Evolutionary conservation across 2,113 vertebrate species (phyloP).

Genomic region (Cynocephalus volans): DNA sequence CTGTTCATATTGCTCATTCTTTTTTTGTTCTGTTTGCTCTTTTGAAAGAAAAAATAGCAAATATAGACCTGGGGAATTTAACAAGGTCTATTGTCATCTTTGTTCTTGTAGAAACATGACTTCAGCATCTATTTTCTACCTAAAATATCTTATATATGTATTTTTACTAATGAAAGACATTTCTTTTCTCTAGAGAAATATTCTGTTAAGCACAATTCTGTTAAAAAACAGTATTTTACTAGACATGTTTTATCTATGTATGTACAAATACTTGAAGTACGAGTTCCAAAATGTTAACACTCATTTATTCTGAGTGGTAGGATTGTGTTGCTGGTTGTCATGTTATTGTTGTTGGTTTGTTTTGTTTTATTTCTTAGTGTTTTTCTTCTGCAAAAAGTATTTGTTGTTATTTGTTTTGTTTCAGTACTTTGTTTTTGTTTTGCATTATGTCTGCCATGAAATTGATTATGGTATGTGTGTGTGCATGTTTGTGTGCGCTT

Average conservation of each 20-base stretch:
- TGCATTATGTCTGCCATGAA: no score
- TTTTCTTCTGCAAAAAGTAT: neutral
- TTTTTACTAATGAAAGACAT: neutral
- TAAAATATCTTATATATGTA: neutral
- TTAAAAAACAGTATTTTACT: neutral
- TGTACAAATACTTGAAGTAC: neutral
- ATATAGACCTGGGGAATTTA: neutral
- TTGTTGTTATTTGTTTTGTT: no score
- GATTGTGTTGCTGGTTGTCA: neutral
- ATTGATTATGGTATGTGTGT: no score
- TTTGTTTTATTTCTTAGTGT: neutral
- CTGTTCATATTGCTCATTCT: neutral
- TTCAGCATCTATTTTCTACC: neutral
- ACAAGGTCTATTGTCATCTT: neutral
- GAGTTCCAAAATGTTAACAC: neutral
- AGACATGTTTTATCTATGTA: neutral
- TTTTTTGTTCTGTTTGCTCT: neutral
- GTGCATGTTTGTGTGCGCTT: no score
- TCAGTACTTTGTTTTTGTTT: no score
- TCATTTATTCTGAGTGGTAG: neutral
- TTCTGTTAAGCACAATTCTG: neutral
- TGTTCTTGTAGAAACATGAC: neutral
- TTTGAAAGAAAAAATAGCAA: neutral
- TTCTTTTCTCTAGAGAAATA: neutral
- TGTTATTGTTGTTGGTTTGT: neutral